These are phyloP conservation scores for Pungitius pungitius DNA, from an alignment of 2,113 vertebrate genomes.

Conservation along the genomic window DNA sequence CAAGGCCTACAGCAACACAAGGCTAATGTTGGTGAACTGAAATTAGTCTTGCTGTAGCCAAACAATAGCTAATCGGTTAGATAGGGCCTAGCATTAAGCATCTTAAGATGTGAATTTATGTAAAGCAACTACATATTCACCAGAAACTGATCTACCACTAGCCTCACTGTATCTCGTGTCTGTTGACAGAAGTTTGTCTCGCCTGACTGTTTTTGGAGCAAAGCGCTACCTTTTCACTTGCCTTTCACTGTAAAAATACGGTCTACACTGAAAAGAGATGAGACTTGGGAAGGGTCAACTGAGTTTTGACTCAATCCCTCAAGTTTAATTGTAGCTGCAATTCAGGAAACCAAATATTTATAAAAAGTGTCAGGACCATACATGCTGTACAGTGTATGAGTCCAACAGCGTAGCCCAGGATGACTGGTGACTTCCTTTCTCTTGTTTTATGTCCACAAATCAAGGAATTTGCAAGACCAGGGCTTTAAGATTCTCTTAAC, in stretches of 20 bases:
- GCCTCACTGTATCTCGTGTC: too few species aligned
- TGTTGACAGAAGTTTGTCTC: not conserved
- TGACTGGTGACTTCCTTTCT: slow-evolving; percentile 15
- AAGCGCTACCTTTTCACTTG: not conserved
- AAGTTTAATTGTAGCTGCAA: not conserved
- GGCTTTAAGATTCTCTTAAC: not conserved
- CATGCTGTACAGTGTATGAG: not conserved
- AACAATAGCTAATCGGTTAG: not conserved
- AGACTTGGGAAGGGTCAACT: not conserved
- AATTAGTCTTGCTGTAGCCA: not conserved
- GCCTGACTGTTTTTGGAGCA: not conserved
- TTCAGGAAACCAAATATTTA: slow-evolving; percentile 9
- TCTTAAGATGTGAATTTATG: not conserved
- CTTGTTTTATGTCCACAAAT: slow-evolving; percentile 16
- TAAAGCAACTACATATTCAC: too few species aligned
- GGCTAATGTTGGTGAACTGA: not conserved
- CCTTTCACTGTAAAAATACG: too few species aligned
- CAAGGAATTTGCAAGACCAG: slow-evolving; percentile 9
- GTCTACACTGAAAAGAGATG: not conserved
- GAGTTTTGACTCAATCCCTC: not conserved
- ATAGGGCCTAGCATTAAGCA: not conserved
- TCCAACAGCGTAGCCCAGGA: slow-evolving; percentile 1
- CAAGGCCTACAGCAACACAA: not conserved
- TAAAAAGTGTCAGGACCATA: not conserved
- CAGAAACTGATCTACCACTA: too few species aligned